phyloP scores from a whole-genome alignment of 2,888 invertebrate genomes.

The Psylliodes chrysocephalus region DNA sequence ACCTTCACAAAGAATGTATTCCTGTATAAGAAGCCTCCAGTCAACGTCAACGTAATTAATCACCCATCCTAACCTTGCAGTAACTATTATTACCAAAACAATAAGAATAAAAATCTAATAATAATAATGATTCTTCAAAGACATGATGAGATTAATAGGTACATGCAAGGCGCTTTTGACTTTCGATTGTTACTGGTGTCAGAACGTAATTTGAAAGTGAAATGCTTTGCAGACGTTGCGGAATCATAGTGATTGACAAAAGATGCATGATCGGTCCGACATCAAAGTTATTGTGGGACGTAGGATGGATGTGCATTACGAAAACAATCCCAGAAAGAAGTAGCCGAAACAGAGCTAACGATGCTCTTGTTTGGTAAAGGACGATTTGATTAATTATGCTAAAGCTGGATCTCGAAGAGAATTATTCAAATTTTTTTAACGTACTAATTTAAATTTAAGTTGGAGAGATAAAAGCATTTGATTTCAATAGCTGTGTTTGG shows the following conservation, averaged over 20 bases:
- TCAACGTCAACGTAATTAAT: background rate
- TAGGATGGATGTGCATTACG: constrained; percentile 7
- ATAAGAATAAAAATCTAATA: background rate
- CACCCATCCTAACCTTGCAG: background rate
- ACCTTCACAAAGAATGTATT: too few species aligned
- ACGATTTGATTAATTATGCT: background rate
- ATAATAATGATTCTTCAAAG: constrained; percentile 6
- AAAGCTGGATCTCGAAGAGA: too few species aligned
- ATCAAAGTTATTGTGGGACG: constrained; percentile 10
- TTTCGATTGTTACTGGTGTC: constrained; percentile 15
- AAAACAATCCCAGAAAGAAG: constrained; percentile 7
- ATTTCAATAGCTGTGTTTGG: too few species aligned
- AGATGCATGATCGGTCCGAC: constrained; percentile 26
- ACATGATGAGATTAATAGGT: background rate
- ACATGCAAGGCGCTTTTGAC: background rate
- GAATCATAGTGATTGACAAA: constrained; percentile 24
- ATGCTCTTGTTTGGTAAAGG: background rate
- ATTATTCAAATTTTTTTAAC: too few species aligned
- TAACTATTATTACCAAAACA: background rate
- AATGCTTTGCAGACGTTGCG: constrained; percentile 16
- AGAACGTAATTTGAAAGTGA: constrained; percentile 22
- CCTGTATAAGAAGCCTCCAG: too few species aligned
- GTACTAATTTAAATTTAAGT: too few species aligned
- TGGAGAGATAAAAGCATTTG: too few species aligned
- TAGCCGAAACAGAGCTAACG: background rate